Base-by-base conservation (phyloP, 2,797 vertebrate genomes). In the Syncerus caffer region DNA sequence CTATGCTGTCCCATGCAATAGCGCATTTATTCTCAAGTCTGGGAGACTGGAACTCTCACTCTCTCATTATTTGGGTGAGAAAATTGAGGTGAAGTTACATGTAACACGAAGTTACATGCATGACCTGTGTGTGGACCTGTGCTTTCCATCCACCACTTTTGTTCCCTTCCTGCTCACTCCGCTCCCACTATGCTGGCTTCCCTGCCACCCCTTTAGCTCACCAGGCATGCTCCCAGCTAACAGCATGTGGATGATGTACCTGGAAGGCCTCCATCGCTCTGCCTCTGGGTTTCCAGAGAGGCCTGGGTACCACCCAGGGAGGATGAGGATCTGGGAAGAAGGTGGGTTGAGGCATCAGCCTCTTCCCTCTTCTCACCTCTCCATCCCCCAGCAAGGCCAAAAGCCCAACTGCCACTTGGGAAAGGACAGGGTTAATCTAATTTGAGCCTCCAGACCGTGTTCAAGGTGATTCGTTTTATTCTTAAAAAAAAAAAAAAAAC, bases 391-490 rank as follows among this genome's bases (percentile, higher is more conserved):
- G 1, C 11, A 23, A 15, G 15, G 23, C 29, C 84, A 27, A n/a
- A 64, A 11, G 45, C 21, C 17, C 25, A 9, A 3, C 53, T 11
- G 7, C 45, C 7, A 0, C 58, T 51, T 27, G 34, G 88, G 95
- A 93, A 95, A 85, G 21, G 71, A 62, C 38, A 93, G 96, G 38
- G 95, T 97, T 97, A 86, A 95, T 76, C 64, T 62, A 23, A 95
- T 67, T 17, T 31, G 34, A 86, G 51, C 38, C 76, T 62, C 62
- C 62, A 55, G 89, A 71, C 67, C 0, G 0, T 23, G 57, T 62
- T 67, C 31, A 42, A 19, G 25, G 71, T 21, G 45, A 94, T 93
- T 86, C 11, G 4, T 62, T 96, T 91, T 95, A 86, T 93, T 97
- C 90, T 17, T n/a, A 25, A n/a, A 78, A 34, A 57, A 82, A 67